Base-by-base conservation (phyloP, 2,797 vertebrate species). In the Phalloptychus januarius region DNA sequence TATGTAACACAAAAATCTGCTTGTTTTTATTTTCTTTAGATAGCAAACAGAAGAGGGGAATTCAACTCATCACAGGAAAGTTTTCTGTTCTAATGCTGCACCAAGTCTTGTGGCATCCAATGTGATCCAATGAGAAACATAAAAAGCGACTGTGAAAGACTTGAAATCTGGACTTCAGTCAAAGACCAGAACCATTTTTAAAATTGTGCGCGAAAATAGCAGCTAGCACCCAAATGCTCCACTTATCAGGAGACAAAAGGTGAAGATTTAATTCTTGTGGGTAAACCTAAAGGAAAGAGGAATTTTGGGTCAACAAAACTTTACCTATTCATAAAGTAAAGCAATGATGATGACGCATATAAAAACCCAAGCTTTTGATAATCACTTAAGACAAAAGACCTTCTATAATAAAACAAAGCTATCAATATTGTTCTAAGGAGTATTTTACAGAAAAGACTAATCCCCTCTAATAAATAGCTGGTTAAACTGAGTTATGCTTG, bases 401-500 rank as follows among this genome's bases (percentile, higher is more conserved):
- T 44, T 70, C 13, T 28, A 45, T 25, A 16, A 44, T 45, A 70
- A 70, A 70, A 44, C 28, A 6, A 74, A 54, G 31, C 56, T 63
- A 25, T 80, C 69, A 67, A 78, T 67, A 69, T 71, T 79, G 70
- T 61, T 5, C 44, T 48, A 18, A 77, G 25, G n/a, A 78, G 48
- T 75, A 84, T 79, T 12, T 56, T 2, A 67, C 31, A 58, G 73
- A 76, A 69, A 80, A 77, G 61, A 52, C 42, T 82, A 86, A 87
- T 78, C 13, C 67, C 40, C 65, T 71, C 31, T 76, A 83, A 80
- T 85, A 83, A 84, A 88, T 67, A 3, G 45, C 71, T 45, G 65
- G 69, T 72, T 86, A 88, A 91, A 90, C 70, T 61, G 81, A 87
- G 87, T 84, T 87, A 65, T 82, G 83, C 85, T 91, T 86, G 86